Evolutionary conservation across 1,140 invertebrate genomes (phyloP).

Genomic region (Bombyx mandarina): DNA sequence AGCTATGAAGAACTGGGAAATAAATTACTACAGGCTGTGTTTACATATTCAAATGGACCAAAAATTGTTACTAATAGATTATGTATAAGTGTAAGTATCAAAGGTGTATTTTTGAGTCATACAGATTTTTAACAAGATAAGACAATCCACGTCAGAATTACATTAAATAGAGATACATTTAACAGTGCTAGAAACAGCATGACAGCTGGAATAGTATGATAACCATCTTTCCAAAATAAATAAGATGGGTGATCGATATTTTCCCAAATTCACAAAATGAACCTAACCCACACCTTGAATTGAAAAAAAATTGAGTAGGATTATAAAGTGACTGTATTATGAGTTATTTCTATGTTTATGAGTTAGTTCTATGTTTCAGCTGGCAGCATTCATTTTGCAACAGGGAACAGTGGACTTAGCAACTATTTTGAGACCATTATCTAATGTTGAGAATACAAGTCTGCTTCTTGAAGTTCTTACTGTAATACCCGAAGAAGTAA

Average conservation of each 20-base stretch:
- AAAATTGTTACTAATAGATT: conserved; percentile 88
- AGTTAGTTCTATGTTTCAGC: conserved; percentile 27
- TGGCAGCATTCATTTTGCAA: conserved; percentile 66
- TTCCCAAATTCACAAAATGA: no score
- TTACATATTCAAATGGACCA: conserved; percentile 81
- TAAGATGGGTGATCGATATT: no score
- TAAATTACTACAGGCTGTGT: conserved; percentile 82
- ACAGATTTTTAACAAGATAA: not conserved
- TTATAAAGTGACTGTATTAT: no score
- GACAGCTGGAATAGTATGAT: no score
- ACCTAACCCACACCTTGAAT: no score
- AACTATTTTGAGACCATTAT: conserved; percentile 51
- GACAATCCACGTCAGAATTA: no score
- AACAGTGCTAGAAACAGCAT: no score
- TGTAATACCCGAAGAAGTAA: conserved; percentile 87
- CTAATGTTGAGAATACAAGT: conserved; percentile 57
- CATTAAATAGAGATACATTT: no score
- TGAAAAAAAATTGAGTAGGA: no score
- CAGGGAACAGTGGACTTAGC: conserved; percentile 54
- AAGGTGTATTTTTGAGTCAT: conserved; percentile 1
- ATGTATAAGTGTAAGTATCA: conserved; percentile 85
- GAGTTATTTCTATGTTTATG: no score
- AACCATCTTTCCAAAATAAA: no score
- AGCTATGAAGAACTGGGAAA: conserved; percentile 83
- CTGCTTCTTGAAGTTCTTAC: conserved; percentile 82